Evolutionary conservation across 2,797 vertebrate species (phyloP), one percentile per base, ranked within the genome.

Genomic region (Propithecus perrieri): DNA sequence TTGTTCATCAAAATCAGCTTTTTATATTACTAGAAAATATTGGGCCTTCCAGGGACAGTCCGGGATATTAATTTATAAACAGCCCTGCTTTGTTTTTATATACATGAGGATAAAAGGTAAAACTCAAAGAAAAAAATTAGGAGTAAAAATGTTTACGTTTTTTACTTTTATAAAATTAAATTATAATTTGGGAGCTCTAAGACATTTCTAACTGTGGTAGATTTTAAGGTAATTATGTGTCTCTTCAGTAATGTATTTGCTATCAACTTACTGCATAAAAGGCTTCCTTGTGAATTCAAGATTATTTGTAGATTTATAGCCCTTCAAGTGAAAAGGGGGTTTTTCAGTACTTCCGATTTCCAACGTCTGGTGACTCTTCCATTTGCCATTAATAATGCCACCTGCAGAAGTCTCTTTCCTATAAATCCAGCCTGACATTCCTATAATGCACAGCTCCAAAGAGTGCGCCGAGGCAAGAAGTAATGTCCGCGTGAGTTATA

Each of bases 291-390:
- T 65, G 87, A 94, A 91, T 95, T 94, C 53, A 48, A 91, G 57
- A 95, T 95, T 94, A 55, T 87, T 84, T 81, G 89, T 71, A 98
- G 96, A 97, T 98, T 98, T 97, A 97, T 97, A 67, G 91, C 71
- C 92, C 95, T 97, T 96, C 96, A 95, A 91, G 84, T 65, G 93
- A 97, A 96, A 91, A 74, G 76, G 35, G 59, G 85, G 53, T 41
- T 89, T 98, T 97, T 72, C 87, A 90, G 80, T 87, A 76, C 85
- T 96, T 96, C 95, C 79, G 43, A 96, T 97, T 96, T 89, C 94
- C 95, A 95, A 13, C 30, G 38, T 84, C 95, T 78, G 76, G 76
- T 43, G 92, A 65, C 26, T 78, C 91, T 91, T 90, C 92, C 88
- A 38, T 61, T 93, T 48, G 90, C 93, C 95, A 96, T 97, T 96